phyloP scores from a whole-genome alignment of 2,797 vertebrate species.

The Helicolenus hilgendorfi region DNA sequence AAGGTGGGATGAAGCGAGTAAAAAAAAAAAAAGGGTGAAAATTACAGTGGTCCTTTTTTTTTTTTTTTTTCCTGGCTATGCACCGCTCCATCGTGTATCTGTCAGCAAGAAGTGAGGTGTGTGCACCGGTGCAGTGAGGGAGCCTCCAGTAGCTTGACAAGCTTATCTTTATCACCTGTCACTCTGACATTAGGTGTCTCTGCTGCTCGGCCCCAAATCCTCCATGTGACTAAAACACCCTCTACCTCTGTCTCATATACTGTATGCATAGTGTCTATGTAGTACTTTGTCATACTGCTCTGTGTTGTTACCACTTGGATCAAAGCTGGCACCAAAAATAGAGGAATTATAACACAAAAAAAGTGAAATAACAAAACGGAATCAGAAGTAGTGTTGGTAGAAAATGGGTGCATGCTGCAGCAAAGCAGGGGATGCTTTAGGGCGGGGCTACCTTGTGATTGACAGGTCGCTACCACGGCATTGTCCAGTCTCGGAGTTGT shows the following conservation, averaged over 20 bases:
- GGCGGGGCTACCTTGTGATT: too few species aligned
- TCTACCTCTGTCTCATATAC: background rate
- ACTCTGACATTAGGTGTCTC: conserved; percentile 71
- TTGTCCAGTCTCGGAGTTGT: too few species aligned
- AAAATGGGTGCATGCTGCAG: background rate
- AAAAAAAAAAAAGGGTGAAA: conserved; percentile 12
- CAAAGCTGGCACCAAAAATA: background rate
- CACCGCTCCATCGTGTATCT: conserved; percentile 53
- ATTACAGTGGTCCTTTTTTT: conserved; percentile 11
- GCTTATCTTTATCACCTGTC: conserved; percentile 83
- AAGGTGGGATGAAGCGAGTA: background rate
- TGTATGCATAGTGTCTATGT: background rate
- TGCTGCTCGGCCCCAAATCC: conserved; percentile 34
- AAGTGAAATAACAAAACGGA: background rate
- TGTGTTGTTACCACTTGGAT: background rate
- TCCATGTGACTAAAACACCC: conserved; percentile 11
- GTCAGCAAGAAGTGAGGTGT: conserved; percentile 67
- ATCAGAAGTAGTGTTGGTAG: background rate
- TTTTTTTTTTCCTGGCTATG: background rate
- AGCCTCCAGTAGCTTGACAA: conserved; percentile 76
- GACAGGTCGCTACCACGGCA: too few species aligned
- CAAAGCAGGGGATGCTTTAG: background rate
- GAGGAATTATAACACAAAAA: background rate
- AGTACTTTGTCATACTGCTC: background rate
- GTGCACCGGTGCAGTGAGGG: conserved; percentile 56